Percentiles rank a stretch among this genome's conserved stretches.
phyloP scores from a whole-genome alignment of 2,113 vertebrate genomes.

The Anguilla japonica region DNA sequence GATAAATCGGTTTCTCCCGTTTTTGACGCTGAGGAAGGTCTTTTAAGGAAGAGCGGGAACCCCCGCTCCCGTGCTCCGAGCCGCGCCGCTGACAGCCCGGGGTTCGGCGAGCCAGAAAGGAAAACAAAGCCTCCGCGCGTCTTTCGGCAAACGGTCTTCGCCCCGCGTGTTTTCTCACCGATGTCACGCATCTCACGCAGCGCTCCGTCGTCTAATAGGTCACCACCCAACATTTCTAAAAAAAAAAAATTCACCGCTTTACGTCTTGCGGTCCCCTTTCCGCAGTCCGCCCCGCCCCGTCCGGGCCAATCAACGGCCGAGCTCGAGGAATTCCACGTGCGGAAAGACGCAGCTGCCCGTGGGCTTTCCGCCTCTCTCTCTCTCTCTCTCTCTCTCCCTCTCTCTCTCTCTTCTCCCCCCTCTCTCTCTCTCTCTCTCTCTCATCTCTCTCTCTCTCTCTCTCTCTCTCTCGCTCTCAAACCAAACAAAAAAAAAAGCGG shows the following conservation, averaged over 20 bases:
- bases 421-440: no score
- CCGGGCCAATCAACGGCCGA: neutral
- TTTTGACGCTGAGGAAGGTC: neutral
- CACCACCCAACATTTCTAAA: neutral
- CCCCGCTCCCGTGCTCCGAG: neutral
- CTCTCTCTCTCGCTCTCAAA: neutral
- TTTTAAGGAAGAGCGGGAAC: neutral
- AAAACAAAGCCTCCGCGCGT: conserved; percentile 15
- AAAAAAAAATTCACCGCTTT: neutral
- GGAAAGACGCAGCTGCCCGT: neutral
- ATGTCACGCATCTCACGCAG: neutral
- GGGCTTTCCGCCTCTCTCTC: neutral
- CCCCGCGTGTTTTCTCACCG: neutral
- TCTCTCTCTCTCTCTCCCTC: no score
- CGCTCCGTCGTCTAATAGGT: neutral
- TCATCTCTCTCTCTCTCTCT: no score
- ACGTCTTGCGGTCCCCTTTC: neutral
- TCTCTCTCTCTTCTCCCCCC: no score
- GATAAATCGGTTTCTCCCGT: neutral
- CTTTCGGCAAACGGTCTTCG: neutral
- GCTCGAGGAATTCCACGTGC: neutral
- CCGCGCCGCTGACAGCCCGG: neutral
- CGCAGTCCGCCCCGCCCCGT: neutral
- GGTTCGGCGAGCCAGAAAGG: neutral
- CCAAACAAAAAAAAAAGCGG: conserved; percentile 12